Conservation (phyloP, 2,888 invertebrate species). For the Agrypnus murinus region DNA sequence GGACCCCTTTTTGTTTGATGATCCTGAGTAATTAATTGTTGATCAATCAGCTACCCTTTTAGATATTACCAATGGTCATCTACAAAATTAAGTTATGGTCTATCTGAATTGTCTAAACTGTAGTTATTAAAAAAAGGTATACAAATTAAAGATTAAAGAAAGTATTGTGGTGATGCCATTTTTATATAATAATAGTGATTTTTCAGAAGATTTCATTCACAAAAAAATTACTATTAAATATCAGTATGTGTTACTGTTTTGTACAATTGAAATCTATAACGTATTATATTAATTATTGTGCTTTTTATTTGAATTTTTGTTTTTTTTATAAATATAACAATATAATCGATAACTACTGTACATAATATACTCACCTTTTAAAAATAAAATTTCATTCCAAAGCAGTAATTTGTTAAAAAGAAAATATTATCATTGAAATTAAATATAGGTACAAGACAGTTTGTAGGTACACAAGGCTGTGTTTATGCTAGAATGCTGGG, state of each 20-base stretch:
- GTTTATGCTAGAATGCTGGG: slow-evolving; percentile 27
- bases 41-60: slow-evolving; percentile 29
- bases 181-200: background rate
- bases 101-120: background rate
- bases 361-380: slow-evolving; percentile 34
- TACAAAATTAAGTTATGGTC: slow-evolving; percentile 6
- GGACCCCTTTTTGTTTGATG: slow-evolving; percentile 32
- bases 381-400: slow-evolving; percentile 44
- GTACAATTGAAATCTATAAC: too few species aligned
- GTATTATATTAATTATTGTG: too few species aligned
- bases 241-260: too few species aligned
- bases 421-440: slow-evolving; percentile 17
- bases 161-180: too few species aligned
- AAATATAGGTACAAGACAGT: slow-evolving; percentile 13
- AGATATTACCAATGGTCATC: background rate
- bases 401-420: slow-evolving; percentile 44
- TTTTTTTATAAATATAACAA: too few species aligned
- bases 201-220: background rate
- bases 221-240: slow-evolving; percentile 6
- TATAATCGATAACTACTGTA: too few species aligned
- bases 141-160: background rate
- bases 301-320: background rate
- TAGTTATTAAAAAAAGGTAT: background rate
- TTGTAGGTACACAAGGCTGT: slow-evolving; percentile 19
- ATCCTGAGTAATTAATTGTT: slow-evolving; percentile 38